Evolutionary conservation across 2,113 vertebrate genomes (phyloP).

Genomic region (Zootoca vivipara): DNA sequence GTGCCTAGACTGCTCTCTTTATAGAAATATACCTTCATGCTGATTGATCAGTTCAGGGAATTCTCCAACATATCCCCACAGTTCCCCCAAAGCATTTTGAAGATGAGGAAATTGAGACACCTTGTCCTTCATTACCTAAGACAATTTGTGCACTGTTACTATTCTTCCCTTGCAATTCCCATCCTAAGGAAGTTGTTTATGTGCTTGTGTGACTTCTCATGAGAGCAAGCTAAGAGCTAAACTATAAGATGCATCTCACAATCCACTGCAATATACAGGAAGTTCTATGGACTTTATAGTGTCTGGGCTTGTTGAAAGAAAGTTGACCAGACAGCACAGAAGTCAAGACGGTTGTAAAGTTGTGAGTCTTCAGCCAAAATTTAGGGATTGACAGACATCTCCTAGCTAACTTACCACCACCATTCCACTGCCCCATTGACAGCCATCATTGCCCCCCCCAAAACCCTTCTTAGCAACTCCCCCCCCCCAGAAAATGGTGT

Average conservation of each 20-base stretch:
- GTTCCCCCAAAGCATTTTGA: too few species aligned
- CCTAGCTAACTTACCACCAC: too few species aligned
- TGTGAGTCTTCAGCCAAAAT: too few species aligned
- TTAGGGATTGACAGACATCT: too few species aligned
- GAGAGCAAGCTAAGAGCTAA: too few species aligned
- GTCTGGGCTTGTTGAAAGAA: neutral
- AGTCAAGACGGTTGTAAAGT: neutral
- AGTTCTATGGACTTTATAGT: neutral
- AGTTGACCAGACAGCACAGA: neutral
- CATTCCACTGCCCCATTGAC: too few species aligned
- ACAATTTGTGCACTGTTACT: neutral
- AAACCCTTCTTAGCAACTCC: neutral
- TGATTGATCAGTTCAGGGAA: too few species aligned
- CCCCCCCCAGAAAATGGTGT: neutral
- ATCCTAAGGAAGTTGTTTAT: neutral
- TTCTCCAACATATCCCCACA: neutral
- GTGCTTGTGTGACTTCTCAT: neutral
- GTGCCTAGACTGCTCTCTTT: slow-evolving; percentile 21
- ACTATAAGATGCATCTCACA: too few species aligned
- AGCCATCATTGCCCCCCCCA: neutral
- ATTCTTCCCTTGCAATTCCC: neutral
- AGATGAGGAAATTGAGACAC: too few species aligned
- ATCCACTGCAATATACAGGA: too few species aligned
- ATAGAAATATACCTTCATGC: slow-evolving; percentile 3
- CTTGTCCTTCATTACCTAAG: neutral